Base-by-base conservation (phyloP, 1,140 invertebrate species). In the Lepidurus apus region DNA sequence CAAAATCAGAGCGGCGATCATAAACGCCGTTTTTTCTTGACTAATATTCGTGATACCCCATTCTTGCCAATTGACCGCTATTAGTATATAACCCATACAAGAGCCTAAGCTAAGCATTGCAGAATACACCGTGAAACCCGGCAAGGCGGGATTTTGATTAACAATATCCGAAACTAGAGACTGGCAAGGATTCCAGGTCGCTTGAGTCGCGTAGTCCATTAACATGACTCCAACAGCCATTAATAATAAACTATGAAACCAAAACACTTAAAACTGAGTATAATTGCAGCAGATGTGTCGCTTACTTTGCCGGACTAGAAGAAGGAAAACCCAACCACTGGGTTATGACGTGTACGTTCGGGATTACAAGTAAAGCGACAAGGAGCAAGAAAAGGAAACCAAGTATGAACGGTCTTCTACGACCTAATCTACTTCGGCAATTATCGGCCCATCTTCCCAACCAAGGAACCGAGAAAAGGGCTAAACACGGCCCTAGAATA, bases 171-270 rank as follows among this genome's bases (percentile, higher is more conserved):
- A 85, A 17, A 88, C 81, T 26, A 88, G 80, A 11, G 86, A 85
- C 81, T 88, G 87, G 82, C 87, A 87, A 1, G 87, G 87, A 42
- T 86, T 88, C 75, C 88, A 82, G 75, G 85, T 84, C 0, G 85
- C 84, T 81, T 88, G 86, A 80, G 83, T 85, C 45, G 85, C 84
- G 80, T 87, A 88, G 80, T 88, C 87, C 17, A 88, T 81, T 9
- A 88, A 74, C 7, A 88, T 83, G 10, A 85, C 85, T 7, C 86
- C 86, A 17, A 84, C 7, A 7, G 84, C 85, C 7, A 87, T 76
- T 42, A 85, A 79, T 10, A 82, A 11, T 44, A 85, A 77, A 9
- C 83, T 82, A 74, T 80, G 81, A 26, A 82, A 74, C 4, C 45
- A 73, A 80, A 77, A 9, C 9, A 13, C 17, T 65, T 65, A n/a